Base-by-base conservation (phyloP, 1,140 invertebrate species). In the Conus ventricosus region DNA sequence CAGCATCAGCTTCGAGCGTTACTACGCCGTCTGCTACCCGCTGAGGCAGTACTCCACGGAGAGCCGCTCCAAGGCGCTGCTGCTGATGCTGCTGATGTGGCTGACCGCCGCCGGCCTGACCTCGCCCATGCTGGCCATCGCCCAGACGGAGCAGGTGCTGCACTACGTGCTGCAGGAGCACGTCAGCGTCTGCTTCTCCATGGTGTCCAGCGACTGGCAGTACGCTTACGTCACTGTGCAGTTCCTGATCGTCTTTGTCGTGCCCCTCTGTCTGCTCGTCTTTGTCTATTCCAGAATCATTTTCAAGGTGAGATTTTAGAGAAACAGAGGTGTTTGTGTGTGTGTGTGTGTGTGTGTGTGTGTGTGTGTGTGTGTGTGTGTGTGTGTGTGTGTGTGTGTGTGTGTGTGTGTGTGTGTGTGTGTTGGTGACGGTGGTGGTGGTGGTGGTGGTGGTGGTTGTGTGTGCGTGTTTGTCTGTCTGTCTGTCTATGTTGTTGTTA, bases 1-100 rank as follows among this genome's bases (percentile, higher is more conserved):
- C 92, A 98, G 98, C 76, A 95, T 96, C 85, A 95, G 97, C 94
- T 98, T 99, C 94, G 98, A 99, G 94, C 96, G 98, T 5, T 99
- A 99, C 95, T 98, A 98, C 95, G 98, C 98, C 55, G 99, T 99
- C 92, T 99, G 98, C 95, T 97, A 98, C 92, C 98, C 98, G 0
- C 95, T 99, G 15, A 86, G 88, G 85, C 85, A 87, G 17, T 90
- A 92, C 82, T 88, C 90, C 3, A 60, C 57, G 57, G 88, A 88
- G 4, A 88, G 71, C 39, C 90, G 86, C 27, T 84, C 86, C 25
- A 90, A 87, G 76, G 88, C 87, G 76, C 87, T 88, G 87, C 84
- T 87, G 10, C 55, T 91, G 25, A 92, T 92, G 89, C 81, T 78
- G 0, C 82, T 85, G 5, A 85, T 92, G 53, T 93, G 92, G 92